phyloP scores from a whole-genome alignment of 2,113 vertebrate species.

The Gila orcuttii region DNA sequence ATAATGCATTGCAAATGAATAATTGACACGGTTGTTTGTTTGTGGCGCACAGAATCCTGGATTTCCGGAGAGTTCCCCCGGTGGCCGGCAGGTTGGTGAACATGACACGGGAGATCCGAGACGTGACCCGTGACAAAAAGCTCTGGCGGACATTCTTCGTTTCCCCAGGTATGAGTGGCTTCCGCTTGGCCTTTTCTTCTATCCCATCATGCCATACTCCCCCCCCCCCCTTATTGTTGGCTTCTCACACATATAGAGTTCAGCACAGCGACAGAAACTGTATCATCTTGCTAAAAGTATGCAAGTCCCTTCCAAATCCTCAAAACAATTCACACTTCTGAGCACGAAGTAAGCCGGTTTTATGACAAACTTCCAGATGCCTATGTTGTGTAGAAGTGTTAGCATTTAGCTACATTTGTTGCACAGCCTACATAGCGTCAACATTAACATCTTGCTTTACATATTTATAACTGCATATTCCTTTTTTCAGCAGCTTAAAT shows the following conservation, averaged over 20 bases:
- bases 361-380: background rate
- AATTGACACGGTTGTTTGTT: background rate
- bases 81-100: constrained; percentile 93
- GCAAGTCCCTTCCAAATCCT: too few relatives aligned
- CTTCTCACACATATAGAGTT: constrained; percentile 36
- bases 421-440: background rate
- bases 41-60: constrained; percentile 82
- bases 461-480: background rate
- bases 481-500: background rate
- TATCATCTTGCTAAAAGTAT: background rate
- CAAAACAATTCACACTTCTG: background rate
- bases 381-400: background rate
- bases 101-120: constrained; percentile 95
- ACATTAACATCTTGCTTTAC: background rate
- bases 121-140: constrained; percentile 93
- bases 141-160: constrained; percentile 96
- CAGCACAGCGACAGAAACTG: background rate
- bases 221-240: background rate
- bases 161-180: constrained; percentile 77
- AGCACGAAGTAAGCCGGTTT: background rate
- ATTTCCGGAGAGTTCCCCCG: constrained; percentile 93
- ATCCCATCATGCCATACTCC: background rate
- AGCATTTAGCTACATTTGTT: background rate
- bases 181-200: constrained; percentile 20
- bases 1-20: background rate